Evolutionary conservation across 2,113 vertebrate genomes (phyloP), one percentile per base, ranked within the genome.

Genomic region (Rhineura floridana): DNA sequence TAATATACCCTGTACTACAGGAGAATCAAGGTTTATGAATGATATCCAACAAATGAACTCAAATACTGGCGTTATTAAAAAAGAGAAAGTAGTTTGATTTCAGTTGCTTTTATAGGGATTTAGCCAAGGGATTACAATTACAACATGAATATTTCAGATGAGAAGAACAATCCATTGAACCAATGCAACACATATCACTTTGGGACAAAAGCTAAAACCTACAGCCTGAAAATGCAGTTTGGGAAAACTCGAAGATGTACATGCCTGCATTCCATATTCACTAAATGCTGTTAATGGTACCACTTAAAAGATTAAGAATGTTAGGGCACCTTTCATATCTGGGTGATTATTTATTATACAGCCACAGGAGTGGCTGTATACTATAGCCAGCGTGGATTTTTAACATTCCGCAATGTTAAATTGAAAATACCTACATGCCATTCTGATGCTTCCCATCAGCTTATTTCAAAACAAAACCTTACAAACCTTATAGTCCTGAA

Each of bases 281-380:
- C 86, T 90, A 80, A 83, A 76, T 76, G 80, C 46, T 0, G 36
- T 39, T 83, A 78, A 15, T 23, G 0, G 2, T 84, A 25, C 78
- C 87, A 90, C 88, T 91, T 91, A 62, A 89, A 84, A 91, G 76
- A 78, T 52, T 30, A 42, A 87, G 90, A n/a, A n/a, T n/a, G n/a
- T n/a, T n/a, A n/a, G n/a, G n/a, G n/a, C 90, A 87, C 76, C 85
- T 81, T 91, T 91, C 89, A 88, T 91, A 91, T 90, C 59, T 1
- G 39, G 91, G 89, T 92, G 88, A 94, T 65, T 52, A 15, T 88
- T n/a, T n/a, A n/a, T n/a, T n/a, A n/a, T n/a, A n/a, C n/a, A n/a
- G n/a, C n/a, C n/a, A n/a, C n/a, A n/a, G n/a, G n/a, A n/a, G n/a
- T n/a, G n/a, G n/a, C n/a, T n/a, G n/a, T n/a, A n/a, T n/a, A n/a